Conservation (phyloP, 1,140 invertebrate species). For the Leguminivora glycinivorella region DNA sequence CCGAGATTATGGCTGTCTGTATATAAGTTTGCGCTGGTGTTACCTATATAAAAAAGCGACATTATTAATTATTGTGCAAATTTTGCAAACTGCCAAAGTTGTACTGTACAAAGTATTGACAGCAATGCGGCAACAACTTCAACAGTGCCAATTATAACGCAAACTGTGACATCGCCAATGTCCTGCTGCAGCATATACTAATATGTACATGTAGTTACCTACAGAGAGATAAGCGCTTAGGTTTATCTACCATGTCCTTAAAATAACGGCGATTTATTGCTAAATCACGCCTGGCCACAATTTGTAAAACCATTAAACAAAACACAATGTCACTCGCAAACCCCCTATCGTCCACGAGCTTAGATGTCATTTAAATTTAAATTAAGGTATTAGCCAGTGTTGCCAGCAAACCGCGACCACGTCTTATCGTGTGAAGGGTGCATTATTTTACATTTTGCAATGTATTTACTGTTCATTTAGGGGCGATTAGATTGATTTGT, state of each 20-base stretch:
- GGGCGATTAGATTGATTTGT: constrained; percentile 28
- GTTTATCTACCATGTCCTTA: neutral
- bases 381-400: constrained; percentile 56
- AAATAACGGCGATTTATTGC: constrained; percentile 2
- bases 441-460: constrained; percentile 42
- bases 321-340: constrained; percentile 20
- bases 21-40: too few species aligned
- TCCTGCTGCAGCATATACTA: too few species aligned
- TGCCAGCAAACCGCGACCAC: constrained; percentile 28
- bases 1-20: too few species aligned
- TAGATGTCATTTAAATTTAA: constrained; percentile 70
- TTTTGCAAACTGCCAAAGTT: too few species aligned
- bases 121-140: too few species aligned
- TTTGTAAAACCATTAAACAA: constrained; percentile 11
- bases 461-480: constrained; percentile 35
- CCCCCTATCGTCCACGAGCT: constrained; percentile 43
- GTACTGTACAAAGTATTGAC: too few species aligned
- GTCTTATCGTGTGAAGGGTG: constrained; percentile 28
- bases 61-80: too few species aligned
- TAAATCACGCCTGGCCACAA: constrained; percentile 8
- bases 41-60: too few species aligned
- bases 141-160: too few species aligned
- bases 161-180: too few species aligned
- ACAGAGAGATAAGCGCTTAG: neutral
- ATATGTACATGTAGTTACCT: too few species aligned